phyloP scores from a whole-genome alignment of 1,140 invertebrate species.

The Brachionus paranguensis region DNA sequence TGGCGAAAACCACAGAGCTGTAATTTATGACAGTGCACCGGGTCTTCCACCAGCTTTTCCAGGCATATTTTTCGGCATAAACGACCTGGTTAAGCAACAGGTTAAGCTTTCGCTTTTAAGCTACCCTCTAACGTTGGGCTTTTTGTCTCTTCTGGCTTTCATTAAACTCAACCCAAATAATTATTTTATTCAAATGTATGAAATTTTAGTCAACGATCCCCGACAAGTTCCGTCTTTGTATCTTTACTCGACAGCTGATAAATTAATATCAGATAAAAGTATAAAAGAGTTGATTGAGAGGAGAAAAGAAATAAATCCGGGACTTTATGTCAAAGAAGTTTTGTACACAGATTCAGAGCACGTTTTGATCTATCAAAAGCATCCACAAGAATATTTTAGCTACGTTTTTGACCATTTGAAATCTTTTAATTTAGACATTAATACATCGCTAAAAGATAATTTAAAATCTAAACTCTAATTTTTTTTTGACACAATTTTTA shows the following conservation, averaged over 20 bases:
- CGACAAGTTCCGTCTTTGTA: background rate
- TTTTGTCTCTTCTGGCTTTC: background rate
- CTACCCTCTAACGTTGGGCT: background rate
- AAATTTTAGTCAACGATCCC: background rate
- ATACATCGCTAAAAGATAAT: background rate
- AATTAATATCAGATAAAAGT: background rate
- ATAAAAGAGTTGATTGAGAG: background rate
- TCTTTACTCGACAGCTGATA: constrained; percentile 29
- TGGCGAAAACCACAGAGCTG: background rate
- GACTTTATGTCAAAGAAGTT: background rate
- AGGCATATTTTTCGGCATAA: background rate
- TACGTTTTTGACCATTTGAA: background rate
- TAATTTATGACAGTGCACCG: constrained; percentile 25
- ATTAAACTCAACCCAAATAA: background rate
- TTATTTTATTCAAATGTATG: background rate
- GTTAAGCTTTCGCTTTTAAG: background rate
- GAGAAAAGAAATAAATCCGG: background rate
- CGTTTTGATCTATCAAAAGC: constrained; percentile 27
- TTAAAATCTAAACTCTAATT: background rate
- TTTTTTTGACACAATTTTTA: background rate
- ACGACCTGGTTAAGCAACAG: background rate
- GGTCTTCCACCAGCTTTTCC: background rate
- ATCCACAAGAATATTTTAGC: constrained; percentile 4
- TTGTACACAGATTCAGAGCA: background rate
- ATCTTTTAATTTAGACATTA: background rate